Percentiles rank a stretch among this genome's conserved stretches.
Evolutionary conservation across 2,113 vertebrate genomes (phyloP).

Genomic region (Leptosomus discolor): DNA sequence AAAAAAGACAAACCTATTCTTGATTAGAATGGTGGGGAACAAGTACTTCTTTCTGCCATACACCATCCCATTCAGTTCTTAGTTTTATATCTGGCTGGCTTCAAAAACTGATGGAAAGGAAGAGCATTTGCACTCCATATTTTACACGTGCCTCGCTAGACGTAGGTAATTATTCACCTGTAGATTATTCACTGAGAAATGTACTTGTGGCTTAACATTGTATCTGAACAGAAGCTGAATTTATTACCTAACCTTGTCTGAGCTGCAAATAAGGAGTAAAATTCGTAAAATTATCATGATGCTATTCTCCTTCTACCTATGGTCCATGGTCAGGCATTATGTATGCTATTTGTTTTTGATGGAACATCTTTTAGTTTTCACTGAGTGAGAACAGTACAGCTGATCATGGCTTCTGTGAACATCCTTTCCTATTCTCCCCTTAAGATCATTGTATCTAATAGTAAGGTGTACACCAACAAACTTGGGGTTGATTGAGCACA

Average conservation of each 20-base stretch:
- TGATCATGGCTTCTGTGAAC: neutral
- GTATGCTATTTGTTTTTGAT: neutral
- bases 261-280: neutral
- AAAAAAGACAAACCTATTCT: neutral
- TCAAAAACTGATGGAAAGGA: neutral
- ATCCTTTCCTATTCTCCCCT: neutral
- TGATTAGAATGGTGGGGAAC: neutral
- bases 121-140: neutral
- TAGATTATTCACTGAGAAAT: slow-evolving; percentile 29
- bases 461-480: neutral
- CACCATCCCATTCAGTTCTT: neutral
- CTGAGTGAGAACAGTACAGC: neutral
- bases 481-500: neutral
- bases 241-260: neutral
- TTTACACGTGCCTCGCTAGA: neutral
- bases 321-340: neutral
- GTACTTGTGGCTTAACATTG: neutral
- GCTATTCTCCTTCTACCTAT: neutral
- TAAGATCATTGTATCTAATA: neutral
- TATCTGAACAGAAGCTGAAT: neutral
- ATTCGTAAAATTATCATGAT: neutral
- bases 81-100: neutral
- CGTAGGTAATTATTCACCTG: neutral
- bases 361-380: neutral
- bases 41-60: neutral